These are phyloP conservation scores for Vireo altiloquus DNA, from an alignment of 2,113 vertebrate genomes.

Conservation along the genomic window DNA sequence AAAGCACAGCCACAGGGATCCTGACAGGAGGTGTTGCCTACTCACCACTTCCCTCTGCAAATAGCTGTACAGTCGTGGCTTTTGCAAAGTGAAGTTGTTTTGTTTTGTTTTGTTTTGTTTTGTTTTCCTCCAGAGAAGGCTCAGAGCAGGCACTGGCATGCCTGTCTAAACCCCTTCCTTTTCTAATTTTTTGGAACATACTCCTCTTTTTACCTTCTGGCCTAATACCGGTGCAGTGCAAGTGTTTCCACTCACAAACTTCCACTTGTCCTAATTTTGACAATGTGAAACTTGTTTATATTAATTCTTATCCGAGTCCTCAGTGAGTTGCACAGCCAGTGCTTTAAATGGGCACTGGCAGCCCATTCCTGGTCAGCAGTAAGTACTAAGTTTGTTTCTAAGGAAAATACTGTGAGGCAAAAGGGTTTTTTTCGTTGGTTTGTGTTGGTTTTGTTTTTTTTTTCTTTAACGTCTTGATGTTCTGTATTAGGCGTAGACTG, in stretches of 20 bases:
- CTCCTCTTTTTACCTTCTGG: not conserved
- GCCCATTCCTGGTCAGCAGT: not conserved
- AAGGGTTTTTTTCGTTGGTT: not conserved
- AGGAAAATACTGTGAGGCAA: not conserved
- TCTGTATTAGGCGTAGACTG: slow-evolving; percentile 14
- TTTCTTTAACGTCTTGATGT: not conserved
- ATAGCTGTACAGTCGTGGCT: not conserved
- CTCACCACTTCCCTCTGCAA: not conserved
- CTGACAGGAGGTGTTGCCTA: not conserved
- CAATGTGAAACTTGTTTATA: not conserved
- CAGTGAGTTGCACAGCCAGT: not conserved
- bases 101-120: not conserved
- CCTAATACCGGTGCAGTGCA: not conserved
- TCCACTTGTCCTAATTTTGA: not conserved
- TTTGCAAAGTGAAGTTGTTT: not conserved
- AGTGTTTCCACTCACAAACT: not conserved
- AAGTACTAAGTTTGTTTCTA: not conserved
- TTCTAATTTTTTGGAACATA: not conserved
- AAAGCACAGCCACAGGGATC: not conserved
- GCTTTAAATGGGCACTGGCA: not conserved
- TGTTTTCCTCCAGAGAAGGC: not conserved
- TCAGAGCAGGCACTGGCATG: not conserved
- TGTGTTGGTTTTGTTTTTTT: not conserved
- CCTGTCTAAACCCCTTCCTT: not conserved
- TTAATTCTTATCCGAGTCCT: not conserved